Conservation (phyloP, 2,797 vertebrate genomes). For the Prionace glauca region DNA sequence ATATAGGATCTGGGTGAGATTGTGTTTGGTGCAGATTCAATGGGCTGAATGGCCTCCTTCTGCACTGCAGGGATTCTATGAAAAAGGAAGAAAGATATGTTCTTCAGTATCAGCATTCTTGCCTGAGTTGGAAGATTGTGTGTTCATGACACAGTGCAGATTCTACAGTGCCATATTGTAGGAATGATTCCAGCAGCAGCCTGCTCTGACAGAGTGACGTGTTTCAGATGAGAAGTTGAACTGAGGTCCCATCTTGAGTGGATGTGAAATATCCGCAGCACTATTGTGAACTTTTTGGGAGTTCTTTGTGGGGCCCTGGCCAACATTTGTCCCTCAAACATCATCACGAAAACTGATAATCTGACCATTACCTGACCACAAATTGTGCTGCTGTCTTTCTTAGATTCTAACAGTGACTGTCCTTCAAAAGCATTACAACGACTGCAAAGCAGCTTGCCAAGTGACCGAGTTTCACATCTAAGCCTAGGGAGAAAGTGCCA, state of each 20-base stretch:
- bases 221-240: neutral
- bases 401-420: neutral
- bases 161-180: neutral
- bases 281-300: neutral
- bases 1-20: too few relatives aligned
- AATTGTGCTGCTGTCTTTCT: neutral
- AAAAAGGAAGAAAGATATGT: neutral
- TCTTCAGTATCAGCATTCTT: neutral
- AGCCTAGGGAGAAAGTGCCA: neutral
- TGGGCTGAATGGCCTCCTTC: too few relatives aligned
- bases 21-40: too few relatives aligned
- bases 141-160: neutral
- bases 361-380: neutral
- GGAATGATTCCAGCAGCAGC: neutral
- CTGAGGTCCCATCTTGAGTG: neutral
- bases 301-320: neutral
- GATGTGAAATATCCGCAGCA: neutral
- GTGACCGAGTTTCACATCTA: neutral
- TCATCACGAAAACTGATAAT: neutral
- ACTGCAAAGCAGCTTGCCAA: neutral
- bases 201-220: neutral
- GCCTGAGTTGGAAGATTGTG: neutral
- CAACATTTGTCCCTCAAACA: neutral
- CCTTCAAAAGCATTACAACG: too few relatives aligned
- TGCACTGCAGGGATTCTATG: too few relatives aligned